A percentile compares a stretch with the other conserved stretches of the same genome.
These are phyloP conservation scores for Atherinosoma microstoma DNA, from an alignment of 2,797 vertebrate genomes.

Conservation along the genomic window DNA sequence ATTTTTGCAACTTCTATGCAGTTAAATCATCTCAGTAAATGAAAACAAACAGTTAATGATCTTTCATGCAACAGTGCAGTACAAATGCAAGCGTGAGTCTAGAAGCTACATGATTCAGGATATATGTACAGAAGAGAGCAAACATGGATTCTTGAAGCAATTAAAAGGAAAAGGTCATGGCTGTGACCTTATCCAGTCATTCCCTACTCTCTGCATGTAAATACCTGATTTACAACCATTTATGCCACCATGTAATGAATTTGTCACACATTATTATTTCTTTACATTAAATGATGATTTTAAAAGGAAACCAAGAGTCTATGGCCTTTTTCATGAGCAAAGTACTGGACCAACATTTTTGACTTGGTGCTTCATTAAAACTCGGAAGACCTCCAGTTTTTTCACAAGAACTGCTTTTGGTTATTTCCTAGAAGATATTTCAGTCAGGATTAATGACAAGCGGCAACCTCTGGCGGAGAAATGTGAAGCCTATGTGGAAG, in stretches of 20 bases:
- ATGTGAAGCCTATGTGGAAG: no score
- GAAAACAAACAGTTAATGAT: slow-evolving; percentile 13
- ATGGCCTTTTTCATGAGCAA: no score
- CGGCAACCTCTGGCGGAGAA: no score
- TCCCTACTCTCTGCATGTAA: neutral
- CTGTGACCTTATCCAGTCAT: neutral
- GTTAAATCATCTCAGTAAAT: neutral
- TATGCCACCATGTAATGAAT: neutral
- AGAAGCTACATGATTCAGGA: slow-evolving; percentile 9
- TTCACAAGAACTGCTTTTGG: no score
- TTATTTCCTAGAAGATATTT: neutral
- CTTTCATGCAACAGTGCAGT: slow-evolving; percentile 33
- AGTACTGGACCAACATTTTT: neutral
- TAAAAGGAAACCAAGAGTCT: no score
- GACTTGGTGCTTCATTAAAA: neutral
- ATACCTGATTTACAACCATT: neutral
- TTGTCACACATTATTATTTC: neutral
- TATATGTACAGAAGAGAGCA: slow-evolving; percentile 32
- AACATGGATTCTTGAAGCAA: slow-evolving; percentile 18
- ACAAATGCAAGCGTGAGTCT: neutral
- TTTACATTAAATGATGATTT: neutral
- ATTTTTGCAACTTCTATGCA: slow-evolving; percentile 1
- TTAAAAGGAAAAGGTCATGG: neutral
- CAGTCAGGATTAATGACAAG: no score
- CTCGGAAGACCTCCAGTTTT: neutral